phyloP scores from a whole-genome alignment of 2,888 invertebrate species.

The Limnephilus lunatus region DNA sequence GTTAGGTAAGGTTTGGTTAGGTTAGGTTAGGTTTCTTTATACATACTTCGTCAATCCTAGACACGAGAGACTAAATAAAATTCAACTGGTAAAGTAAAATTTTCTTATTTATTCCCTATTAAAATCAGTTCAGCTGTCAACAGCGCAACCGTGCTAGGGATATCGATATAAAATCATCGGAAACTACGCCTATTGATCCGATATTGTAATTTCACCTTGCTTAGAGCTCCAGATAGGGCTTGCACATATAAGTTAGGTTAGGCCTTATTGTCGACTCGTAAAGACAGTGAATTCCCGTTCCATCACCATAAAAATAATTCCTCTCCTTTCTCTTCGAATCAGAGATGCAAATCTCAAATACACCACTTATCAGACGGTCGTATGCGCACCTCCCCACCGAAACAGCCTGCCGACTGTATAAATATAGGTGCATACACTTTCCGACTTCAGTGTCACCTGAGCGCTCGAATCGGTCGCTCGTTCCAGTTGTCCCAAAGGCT shows the following conservation, averaged over 20 bases:
- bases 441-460: conserved; percentile 14
- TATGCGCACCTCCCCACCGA: neutral
- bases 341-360: conserved; percentile 35
- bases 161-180: no score
- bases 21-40: no score
- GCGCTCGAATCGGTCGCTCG: conserved; percentile 26
- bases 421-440: conserved; percentile 20
- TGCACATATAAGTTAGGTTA: no score
- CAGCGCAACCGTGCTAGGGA: no score
- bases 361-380: conserved; percentile 22
- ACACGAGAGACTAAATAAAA: no score
- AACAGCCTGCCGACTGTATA: neutral
- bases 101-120: no score
- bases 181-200: no score
- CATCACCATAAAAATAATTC: neutral
- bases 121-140: no score
- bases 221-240: neutral
- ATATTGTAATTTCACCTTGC: no score
- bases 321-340: conserved; percentile 28
- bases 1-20: no score
- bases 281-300: neutral
- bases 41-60: no score
- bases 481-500: neutral
- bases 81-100: no score
- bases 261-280: neutral